Evolutionary conservation across 2,797 vertebrate genomes (phyloP), one percentile per base, ranked within the genome.

Genomic region (Danio tinwini): DNA sequence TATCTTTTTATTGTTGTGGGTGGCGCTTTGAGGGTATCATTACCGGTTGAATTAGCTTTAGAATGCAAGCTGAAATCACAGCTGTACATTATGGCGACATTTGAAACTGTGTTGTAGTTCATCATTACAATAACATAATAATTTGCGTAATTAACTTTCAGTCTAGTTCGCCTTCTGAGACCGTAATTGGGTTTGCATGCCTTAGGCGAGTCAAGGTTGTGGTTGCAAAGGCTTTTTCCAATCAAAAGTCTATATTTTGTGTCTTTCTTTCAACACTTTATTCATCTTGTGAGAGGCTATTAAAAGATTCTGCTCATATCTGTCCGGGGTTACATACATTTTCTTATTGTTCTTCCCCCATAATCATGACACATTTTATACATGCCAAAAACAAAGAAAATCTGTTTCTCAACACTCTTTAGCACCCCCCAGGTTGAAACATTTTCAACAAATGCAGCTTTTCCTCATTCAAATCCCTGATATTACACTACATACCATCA

Each of bases 1-100:
- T 56, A 62, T 69, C 50, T 65, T 73, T 73, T 72, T 78, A 63
- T 68, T 80, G 44, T 79, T 74, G 61, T n/a, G 50, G 29, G 50
- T 61, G 71, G 13, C 6, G 61, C 77, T 76, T 19, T 73, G 11
- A 62, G 16, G 17, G 10, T 81, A 74, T 68, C 58, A 62, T 67
- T 80, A 40, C 44, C 37, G 45, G n/a, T 55, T 61, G 37, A 44
- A 64, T 65, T 40, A 67, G 11, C 3, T 29, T 50, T 47, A 29
- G 19, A 45, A 14, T 59, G 64, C 40, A 50, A 59, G 44, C 29
- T 45, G 12, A 4, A 73, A 47, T 11, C 55, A 59, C 44, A 16
- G 12, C 52, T 17, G 40, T n/a, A 59, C 17, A 53, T 14, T 11
- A 63, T 7, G 11, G 16, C 12, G 47, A 39, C 5, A 19, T 59